Base-by-base conservation (phyloP, 2,888 invertebrate species). In the Sminthurides aquaticus region DNA sequence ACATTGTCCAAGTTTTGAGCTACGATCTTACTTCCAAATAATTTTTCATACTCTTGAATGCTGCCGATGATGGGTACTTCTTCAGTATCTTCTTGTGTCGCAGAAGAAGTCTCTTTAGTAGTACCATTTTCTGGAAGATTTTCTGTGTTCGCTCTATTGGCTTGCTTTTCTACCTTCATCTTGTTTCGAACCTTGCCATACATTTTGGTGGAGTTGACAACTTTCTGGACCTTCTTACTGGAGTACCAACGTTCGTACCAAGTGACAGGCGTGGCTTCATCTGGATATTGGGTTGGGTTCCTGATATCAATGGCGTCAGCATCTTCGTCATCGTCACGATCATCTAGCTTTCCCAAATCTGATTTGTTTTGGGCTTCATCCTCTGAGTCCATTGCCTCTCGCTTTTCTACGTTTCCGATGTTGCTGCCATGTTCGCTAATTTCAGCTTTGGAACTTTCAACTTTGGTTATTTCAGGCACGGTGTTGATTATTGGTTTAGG, bases 191-290 rank as follows among this genome's bases (percentile, higher is more conserved):
- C 68, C 49, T 72, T 70, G 25, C 73, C 74, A 25, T 73, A 69
- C 70, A 76, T 74, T 57, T 74, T 74, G 49, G 73, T 76, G 57
- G 73, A 72, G 18, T 73, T 74, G n/a, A 74, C 74, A 1, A 76
- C 74, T 48, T 74, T 73, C 28, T 76, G 75, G 29, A 76, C 75
- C 55, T 73, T 74, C 65, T 75, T 74, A 56, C 72, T 73, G 56
- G 74, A 69, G 49, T 74, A 73, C 76, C 76, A 76, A 48, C 76
- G 61, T 59, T 75, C 74, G 49, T 75, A 75, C 76, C 76, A 76
- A 2, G 75, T 75, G 0, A 71, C 49, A 3, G 74, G 74, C n/a
- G 65, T 70, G 11, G 67, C 65, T 25, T 69, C 64, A 15, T 67
- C 69, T 34, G 57, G 65, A 49, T 60, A 60, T 22, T 64, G 59